Evolutionary conservation across 2,797 vertebrate genomes (phyloP), one percentile per base, ranked within the genome.

Genomic region (Brachymystax lenok): DNA sequence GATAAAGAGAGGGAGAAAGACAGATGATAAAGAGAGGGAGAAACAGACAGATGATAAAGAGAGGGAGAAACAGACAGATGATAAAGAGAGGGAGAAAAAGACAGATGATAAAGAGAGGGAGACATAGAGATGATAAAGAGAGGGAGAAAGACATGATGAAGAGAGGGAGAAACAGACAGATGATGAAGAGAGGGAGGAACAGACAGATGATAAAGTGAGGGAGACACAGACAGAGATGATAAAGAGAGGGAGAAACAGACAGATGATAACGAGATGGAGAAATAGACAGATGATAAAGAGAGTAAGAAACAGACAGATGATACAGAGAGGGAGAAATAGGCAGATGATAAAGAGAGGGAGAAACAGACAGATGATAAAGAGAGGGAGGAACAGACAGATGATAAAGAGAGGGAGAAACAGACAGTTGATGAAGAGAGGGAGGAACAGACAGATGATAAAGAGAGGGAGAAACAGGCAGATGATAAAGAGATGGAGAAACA

Each of bases 341-440:
- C 4, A 30, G 4, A 0, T 30, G 30, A 30, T 5, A 33, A 33
- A 33, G 33, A 33, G 33, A 73, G 5, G 33, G 69, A 21, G 59
- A 21, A 33, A 5, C 33, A 33, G 33, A 30, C 30, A 40, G 81
- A 86, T 83, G 79, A 88, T 16, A 27, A 33, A 35, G 5, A 68
- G 6, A 33, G 0, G 30, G 1, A 33, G 30, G 5, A 5, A 33
- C 30, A 30, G 28, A 24, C 24, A 30, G 81, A 86, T 84, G 79
- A 88, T 13, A 27, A 30, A 67, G 27, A 67, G 4, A 30, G 19
- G 12, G 19, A 21, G 68, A 64, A 67, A 59, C 19, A 51, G 16
- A n/a, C n/a, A 46, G 3, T 51, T 33, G 33, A 33, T 33, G 5
- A 33, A 33, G 33, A 33, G 30, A 24, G 0, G 24, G 24, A 24